Conservation (phyloP, 2,888 invertebrate genomes). For the Conomelus anceps region DNA sequence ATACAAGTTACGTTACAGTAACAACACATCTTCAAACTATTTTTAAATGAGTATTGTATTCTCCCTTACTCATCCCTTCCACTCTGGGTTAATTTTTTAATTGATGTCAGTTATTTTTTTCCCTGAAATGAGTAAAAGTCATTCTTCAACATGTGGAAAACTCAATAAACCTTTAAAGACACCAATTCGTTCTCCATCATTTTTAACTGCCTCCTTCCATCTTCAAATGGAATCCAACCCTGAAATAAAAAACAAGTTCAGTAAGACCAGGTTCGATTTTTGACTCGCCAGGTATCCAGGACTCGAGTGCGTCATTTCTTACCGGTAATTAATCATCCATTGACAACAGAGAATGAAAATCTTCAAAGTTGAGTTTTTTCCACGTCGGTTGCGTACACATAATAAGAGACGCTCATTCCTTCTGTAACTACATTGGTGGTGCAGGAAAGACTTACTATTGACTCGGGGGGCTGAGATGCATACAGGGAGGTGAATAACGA, state of each 20-base stretch:
- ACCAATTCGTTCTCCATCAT: too few species aligned
- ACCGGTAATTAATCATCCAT: background rate
- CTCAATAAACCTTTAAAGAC: too few species aligned
- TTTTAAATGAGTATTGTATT: too few species aligned
- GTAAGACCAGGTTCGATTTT: background rate
- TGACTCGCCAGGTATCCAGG: background rate
- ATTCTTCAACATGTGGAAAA: too few species aligned
- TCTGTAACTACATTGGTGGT: background rate
- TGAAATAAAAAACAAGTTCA: background rate
- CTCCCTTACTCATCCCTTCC: too few species aligned
- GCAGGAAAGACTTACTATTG: too few species aligned
- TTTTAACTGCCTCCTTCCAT: background rate
- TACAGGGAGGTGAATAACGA: background rate
- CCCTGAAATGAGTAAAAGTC: too few species aligned
- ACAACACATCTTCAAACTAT: too few species aligned
- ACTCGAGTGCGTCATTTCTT: background rate
- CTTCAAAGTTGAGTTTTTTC: background rate
- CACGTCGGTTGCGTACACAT: background rate
- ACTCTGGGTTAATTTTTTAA: too few species aligned
- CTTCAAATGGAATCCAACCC: background rate
- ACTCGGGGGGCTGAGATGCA: background rate
- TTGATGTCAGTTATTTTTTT: too few species aligned
- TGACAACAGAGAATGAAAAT: background rate
- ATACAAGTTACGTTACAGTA: too few species aligned
- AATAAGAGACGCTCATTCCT: background rate